Evolutionary conservation across 2,113 vertebrate genomes (phyloP), one percentile per base, ranked within the genome.

Genomic region (Charadrius vociferus): DNA sequence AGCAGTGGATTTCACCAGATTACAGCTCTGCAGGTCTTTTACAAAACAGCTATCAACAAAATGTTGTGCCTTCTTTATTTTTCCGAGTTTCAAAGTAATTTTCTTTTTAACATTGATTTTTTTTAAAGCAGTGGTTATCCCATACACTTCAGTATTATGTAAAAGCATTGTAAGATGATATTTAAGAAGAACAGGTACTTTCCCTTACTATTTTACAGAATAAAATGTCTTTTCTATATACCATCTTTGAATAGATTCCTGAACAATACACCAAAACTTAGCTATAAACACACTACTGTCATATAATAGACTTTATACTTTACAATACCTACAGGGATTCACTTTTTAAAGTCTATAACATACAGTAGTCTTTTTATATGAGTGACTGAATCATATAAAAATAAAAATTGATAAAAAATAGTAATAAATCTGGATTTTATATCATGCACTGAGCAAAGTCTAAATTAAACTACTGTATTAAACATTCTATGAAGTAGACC

Each of bases 391-490:
- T 97, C 88, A 94, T 81, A 95, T 97, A 96, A 98, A 98, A 98
- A 98, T 97, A 98, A 97, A 97, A 98, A 97, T 96, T 96, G 97
- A 97, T 98, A 95, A 97, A 98, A 98, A 98, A 97, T 96, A 96
- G 88, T 87, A 97, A 97, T 97, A 98, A 97, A 97, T 97, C 95
- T 96, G 93, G 93, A 88, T 98, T 98, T 98, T 98, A 97, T 97
- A 93, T 97, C 90, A 77, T 83, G 67, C 85, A 94, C 77, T 36
- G 93, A 94, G 88, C 91, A 97, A 98, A 97, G 96, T 93, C 97
- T 96, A 97, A 98, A 98, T 98, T 97, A 98, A 98, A 97, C 96
- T 96, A 97, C 96, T 97, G 97, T 94, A 97, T 96, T 98, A 98
- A 98, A 97, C 92, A 90, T 97, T 91, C 96, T 93, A 36, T 95